A percentile compares a stretch with the other conserved stretches of the same genome.
phyloP scores from a whole-genome alignment of 2,888 invertebrate species.

The Cryptocephalus moraei region DNA sequence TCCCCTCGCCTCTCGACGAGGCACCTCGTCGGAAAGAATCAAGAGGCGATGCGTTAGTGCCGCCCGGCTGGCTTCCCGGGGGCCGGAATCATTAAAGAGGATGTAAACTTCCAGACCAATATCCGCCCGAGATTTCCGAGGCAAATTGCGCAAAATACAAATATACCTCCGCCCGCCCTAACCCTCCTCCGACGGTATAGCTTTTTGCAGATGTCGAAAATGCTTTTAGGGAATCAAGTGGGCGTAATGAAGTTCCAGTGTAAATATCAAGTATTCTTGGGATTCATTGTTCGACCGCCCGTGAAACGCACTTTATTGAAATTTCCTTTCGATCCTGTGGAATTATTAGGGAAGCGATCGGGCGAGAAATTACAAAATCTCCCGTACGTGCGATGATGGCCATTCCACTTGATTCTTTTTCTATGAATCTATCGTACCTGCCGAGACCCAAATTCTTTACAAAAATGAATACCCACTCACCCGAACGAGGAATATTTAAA shows the following conservation, averaged over 20 bases:
- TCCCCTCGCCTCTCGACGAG: too few relatives aligned
- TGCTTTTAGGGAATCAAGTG: constrained; percentile 25
- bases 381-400: too few relatives aligned
- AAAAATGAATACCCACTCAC: too few relatives aligned
- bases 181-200: constrained; percentile 9
- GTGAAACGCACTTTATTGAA: constrained; percentile 10
- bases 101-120: constrained; percentile 31
- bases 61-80: constrained; percentile 28
- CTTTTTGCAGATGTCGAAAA: constrained; percentile 24
- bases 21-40: constrained; percentile 17
- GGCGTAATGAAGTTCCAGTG: constrained; percentile 24
- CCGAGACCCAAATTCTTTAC: too few relatives aligned
- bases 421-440: too few relatives aligned
- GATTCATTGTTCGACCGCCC: constrained; percentile 16
- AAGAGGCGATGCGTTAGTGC: constrained; percentile 22
- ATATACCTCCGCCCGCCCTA: constrained; percentile 19
- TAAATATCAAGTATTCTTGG: constrained; percentile 26
- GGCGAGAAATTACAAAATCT: too few relatives aligned
- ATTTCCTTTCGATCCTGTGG: neutral
- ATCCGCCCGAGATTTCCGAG: constrained; percentile 21
- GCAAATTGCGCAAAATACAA: constrained; percentile 21
- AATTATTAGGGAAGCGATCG: too few relatives aligned
- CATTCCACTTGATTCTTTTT: too few relatives aligned
- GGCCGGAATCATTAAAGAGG: constrained; percentile 32
- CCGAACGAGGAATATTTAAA: too few relatives aligned